Percentiles rank a stretch among this genome's conserved stretches.
phyloP scores from a whole-genome alignment of 2,888 invertebrate genomes.

The Thelaira solivaga region DNA sequence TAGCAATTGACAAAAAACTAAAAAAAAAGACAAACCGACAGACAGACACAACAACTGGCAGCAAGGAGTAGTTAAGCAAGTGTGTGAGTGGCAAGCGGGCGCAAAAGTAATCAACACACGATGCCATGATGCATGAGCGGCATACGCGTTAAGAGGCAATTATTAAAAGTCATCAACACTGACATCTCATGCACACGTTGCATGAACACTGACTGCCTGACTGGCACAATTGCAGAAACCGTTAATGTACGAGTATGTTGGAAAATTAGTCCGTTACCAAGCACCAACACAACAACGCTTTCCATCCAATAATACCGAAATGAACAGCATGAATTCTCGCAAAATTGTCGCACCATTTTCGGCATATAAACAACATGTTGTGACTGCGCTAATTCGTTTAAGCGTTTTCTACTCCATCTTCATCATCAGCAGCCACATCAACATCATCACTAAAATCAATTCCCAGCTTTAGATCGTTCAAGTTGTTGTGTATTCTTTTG shows the following conservation, averaged over 20 bases:
- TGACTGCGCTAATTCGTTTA: constrained; percentile 51
- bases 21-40: neutral
- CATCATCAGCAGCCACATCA: no score
- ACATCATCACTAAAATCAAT: constrained; percentile 1
- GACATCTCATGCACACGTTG: constrained; percentile 44
- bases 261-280: constrained; percentile 53
- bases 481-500: neutral
- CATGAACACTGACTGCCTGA: constrained; percentile 1
- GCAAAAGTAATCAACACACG: constrained; percentile 65
- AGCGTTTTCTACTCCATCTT: constrained; percentile 34
- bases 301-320: constrained; percentile 23
- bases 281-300: constrained; percentile 20
- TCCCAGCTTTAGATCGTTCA: constrained; percentile 15
- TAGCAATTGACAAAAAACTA: neutral
- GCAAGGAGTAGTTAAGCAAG: neutral
- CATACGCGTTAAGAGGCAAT: constrained; percentile 54
- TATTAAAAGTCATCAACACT: constrained; percentile 53
- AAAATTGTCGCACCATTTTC: constrained; percentile 63
- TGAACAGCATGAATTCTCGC: constrained; percentile 62
- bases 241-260: constrained; percentile 45
- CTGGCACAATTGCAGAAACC: constrained; percentile 56
- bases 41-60: constrained; percentile 5
- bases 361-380: constrained; percentile 57
- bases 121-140: constrained; percentile 31
- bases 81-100: constrained; percentile 45